These are phyloP conservation scores for Microhierax caerulescens DNA, from an alignment of 2,797 vertebrate genomes.

Conservation along the genomic window DNA sequence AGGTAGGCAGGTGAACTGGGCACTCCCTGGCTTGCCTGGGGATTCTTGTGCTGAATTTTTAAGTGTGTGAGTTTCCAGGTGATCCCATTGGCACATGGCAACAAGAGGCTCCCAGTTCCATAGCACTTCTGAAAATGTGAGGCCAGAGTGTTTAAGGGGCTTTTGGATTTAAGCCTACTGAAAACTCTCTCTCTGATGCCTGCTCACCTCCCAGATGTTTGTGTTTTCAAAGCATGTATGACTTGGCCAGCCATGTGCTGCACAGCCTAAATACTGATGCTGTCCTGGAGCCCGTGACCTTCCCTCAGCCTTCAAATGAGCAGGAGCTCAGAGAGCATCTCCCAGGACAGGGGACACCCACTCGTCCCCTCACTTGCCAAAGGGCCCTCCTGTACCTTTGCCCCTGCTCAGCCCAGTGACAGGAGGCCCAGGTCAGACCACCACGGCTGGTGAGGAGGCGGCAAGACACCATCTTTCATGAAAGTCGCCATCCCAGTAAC, in stretches of 20 bases:
- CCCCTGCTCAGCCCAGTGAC: not conserved
- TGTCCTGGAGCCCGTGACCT: not conserved
- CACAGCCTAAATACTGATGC: not conserved
- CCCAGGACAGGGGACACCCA: too few species aligned
- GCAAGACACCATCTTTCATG: not conserved
- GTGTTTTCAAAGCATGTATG: not conserved
- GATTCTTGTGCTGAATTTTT: not conserved
- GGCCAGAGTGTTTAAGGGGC: not conserved
- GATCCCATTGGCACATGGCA: not conserved
- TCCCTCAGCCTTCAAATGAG: not conserved
- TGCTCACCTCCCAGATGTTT: not conserved
- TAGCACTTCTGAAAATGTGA: not conserved
- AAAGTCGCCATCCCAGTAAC: not conserved
- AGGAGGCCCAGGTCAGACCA: not conserved
- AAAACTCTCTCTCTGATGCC: not conserved
- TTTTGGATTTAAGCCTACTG: not conserved
- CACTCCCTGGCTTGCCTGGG: not conserved
- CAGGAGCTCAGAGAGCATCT: not conserved
- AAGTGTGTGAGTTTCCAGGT: not conserved
- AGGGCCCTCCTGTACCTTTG: not conserved
- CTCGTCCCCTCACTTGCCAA: fast-evolving
- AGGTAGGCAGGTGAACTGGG: not conserved
- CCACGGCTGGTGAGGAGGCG: fast-evolving
- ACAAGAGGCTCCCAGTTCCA: not conserved
- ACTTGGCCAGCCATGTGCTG: not conserved